A percentile compares a stretch with the other conserved stretches of the same genome.
phyloP scores from a whole-genome alignment of 2,888 invertebrate genomes.

The Tuberolachnus salignus region DNA sequence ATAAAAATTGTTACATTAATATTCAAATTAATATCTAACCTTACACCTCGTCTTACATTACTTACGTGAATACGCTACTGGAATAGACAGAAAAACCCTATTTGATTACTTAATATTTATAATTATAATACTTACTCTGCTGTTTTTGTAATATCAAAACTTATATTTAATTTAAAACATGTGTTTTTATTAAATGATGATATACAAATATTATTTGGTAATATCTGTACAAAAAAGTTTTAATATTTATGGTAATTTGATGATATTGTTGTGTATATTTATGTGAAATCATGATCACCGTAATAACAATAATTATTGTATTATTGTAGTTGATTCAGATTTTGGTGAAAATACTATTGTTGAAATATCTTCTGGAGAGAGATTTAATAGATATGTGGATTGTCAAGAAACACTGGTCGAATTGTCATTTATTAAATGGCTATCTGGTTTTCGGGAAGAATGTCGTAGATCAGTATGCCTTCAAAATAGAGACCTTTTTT shows the following conservation, averaged over 20 bases:
- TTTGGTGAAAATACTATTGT: constrained; percentile 4
- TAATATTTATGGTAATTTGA: background rate
- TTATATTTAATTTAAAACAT: background rate
- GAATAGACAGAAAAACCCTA: background rate
- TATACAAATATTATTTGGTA: background rate
- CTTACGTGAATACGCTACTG: too few species aligned
- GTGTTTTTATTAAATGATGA: background rate
- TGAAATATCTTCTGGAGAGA: background rate
- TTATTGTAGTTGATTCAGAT: constrained; percentile 51
- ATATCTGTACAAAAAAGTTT: background rate
- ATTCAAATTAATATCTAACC: too few species aligned
- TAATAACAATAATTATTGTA: background rate
- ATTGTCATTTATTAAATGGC: constrained; percentile 52
- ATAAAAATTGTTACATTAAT: too few species aligned
- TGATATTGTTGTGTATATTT: background rate
- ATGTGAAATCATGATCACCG: background rate
- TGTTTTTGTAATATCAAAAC: too few species aligned
- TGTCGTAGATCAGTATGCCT: background rate
- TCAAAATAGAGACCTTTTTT: constrained; percentile 1
- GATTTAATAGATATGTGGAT: constrained; percentile 45
- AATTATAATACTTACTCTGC: background rate
- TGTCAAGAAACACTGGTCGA: constrained; percentile 53
- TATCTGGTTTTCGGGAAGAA: constrained; percentile 44
- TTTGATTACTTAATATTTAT: background rate
- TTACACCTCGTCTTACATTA: too few species aligned